Conservation (phyloP, 2,797 vertebrate species). For the Potorous gilbertii region DNA sequence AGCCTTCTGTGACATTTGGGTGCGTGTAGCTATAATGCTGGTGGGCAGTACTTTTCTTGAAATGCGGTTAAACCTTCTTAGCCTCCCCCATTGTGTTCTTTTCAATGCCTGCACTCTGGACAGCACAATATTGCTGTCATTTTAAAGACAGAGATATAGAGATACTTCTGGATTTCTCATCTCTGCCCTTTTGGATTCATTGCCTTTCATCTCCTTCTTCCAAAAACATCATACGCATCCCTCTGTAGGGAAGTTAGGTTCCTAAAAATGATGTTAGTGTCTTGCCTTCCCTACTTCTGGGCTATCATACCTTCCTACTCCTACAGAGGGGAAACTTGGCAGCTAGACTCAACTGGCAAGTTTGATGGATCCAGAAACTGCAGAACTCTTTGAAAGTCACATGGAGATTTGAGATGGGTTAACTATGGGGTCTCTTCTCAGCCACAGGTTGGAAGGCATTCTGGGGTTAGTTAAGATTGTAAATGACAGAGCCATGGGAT, state of each 20-base stretch:
- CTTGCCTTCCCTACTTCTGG: not conserved
- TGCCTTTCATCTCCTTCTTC: not conserved
- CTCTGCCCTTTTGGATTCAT: not conserved
- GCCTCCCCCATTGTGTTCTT: not conserved
- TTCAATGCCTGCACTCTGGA: not conserved
- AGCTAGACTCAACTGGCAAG: not conserved
- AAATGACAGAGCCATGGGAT: not conserved
- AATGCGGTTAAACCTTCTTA: not conserved
- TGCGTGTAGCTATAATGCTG: not conserved
- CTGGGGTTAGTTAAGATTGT: not conserved
- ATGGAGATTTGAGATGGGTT: not conserved
- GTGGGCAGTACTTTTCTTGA: not conserved
- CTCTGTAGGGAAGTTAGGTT: not conserved
- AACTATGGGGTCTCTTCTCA: not conserved
- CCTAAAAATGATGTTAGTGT: not conserved
- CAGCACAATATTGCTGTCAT: not conserved
- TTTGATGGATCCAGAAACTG: not conserved
- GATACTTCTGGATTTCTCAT: not conserved
- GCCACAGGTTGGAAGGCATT: not conserved
- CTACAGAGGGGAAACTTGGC: not conserved
- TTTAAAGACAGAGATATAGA: not conserved
- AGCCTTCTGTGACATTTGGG: not conserved
- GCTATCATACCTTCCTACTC: not conserved
- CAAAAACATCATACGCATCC: not conserved
- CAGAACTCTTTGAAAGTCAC: not conserved